Conservation (phyloP, 2,888 invertebrate species). For the Harpalus rufipes region DNA sequence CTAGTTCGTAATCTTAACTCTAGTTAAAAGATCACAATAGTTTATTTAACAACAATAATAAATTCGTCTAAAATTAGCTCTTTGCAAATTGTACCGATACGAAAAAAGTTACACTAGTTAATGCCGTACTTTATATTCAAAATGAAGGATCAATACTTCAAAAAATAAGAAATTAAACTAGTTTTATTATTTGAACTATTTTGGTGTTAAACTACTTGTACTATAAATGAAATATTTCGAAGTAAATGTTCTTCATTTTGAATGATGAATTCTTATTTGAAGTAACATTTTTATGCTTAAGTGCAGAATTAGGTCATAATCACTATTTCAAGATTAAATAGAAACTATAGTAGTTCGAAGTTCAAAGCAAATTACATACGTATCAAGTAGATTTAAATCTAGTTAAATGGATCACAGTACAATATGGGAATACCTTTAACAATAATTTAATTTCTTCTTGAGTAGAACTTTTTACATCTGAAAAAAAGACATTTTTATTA, state of each 20-base stretch:
- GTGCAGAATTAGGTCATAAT: slow-evolving; percentile 7
- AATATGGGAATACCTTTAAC: slow-evolving; percentile 61
- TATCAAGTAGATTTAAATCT: slow-evolving; percentile 42
- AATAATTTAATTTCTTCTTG: slow-evolving; percentile 55
- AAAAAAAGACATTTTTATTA: slow-evolving; percentile 15
- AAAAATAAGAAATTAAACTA: no score
- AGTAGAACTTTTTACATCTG: slow-evolving; percentile 56
- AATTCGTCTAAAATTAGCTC: slow-evolving; percentile 58
- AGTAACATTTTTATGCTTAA: slow-evolving; percentile 1
- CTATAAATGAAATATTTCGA: slow-evolving; percentile 2
- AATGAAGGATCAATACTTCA: slow-evolving; percentile 13
- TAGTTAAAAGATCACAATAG: slow-evolving; percentile 63
- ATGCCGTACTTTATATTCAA: not conserved
- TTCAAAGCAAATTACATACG: slow-evolving; percentile 30
- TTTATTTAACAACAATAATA: slow-evolving; percentile 57
- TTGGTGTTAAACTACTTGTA: slow-evolving; percentile 4
- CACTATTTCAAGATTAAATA: slow-evolving; percentile 32
- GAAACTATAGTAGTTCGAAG: slow-evolving; percentile 26
- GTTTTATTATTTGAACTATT: not conserved
- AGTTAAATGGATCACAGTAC: slow-evolving; percentile 63
- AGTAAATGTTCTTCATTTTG: not conserved
- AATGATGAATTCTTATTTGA: no score
- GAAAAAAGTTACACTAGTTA: slow-evolving; percentile 36
- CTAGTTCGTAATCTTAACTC: slow-evolving; percentile 39
- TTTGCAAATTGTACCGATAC: slow-evolving; percentile 39